Evolutionary conservation across 2,797 vertebrate species (phyloP).

Genomic region (Coranthus polyacanthus): DNA sequence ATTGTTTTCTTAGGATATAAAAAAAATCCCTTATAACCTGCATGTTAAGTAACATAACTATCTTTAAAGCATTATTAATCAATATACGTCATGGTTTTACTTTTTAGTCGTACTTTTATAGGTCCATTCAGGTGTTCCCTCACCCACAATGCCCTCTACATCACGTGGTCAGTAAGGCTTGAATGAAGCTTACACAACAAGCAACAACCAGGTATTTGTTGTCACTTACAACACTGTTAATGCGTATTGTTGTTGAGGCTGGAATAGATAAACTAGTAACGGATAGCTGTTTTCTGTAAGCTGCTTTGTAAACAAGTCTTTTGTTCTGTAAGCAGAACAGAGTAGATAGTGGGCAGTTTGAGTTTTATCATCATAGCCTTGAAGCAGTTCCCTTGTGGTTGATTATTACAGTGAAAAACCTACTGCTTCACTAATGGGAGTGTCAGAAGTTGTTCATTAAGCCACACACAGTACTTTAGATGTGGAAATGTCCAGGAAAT

Average conservation of each 20-base stretch:
- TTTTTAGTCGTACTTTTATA: neutral
- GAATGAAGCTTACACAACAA: conserved; percentile 64
- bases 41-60: neutral
- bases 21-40: conserved; percentile 17
- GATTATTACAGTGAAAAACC: conserved; percentile 60
- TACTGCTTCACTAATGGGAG: conserved; percentile 47
- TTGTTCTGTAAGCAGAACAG: conserved; percentile 26
- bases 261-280: neutral
- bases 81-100: neutral
- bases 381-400: conserved; percentile 32
- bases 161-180: conserved; percentile 27
- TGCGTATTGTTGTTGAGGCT: conserved; percentile 4
- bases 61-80: neutral
- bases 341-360: neutral
- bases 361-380: conserved; percentile 41
- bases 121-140: conserved; percentile 15
- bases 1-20: no score
- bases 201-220: conserved; percentile 65
- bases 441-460: conserved; percentile 71
- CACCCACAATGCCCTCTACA: conserved; percentile 26
- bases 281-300: neutral
- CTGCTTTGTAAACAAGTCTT: neutral
- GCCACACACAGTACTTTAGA: neutral
- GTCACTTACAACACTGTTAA: conserved; percentile 57
- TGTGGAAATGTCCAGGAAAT: conserved; percentile 1